These are phyloP conservation scores for Thaumetopoea pityocampa DNA, from an alignment of 1,140 invertebrate species.

Conservation along the genomic window DNA sequence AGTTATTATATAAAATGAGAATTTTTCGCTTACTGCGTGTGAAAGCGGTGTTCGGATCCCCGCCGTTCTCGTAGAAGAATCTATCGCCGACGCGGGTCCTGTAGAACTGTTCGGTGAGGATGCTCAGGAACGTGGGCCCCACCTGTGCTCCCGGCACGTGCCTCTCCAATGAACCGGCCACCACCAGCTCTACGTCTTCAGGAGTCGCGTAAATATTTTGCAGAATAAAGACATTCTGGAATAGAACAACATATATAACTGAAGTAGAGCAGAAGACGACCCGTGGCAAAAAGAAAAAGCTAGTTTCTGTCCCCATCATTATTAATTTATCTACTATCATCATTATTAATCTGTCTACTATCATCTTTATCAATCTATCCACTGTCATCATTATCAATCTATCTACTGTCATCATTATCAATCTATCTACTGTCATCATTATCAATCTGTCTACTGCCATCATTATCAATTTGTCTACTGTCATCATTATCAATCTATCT, in stretches of 20 bases:
- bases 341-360: no score
- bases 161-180: constrained; percentile 88
- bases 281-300: background rate
- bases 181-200: constrained; percentile 93
- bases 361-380: no score
- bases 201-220: constrained; percentile 80
- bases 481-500: no score
- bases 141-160: constrained; percentile 86
- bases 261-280: no score
- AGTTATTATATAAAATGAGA: background rate
- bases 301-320: background rate
- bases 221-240: constrained; percentile 81
- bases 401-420: no score
- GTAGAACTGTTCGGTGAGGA: constrained; percentile 93
- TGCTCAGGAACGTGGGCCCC: constrained; percentile 95
- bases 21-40: constrained; percentile 79
- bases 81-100: constrained; percentile 88
- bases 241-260: constrained; percentile 16
- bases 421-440: no score
- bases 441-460: no score
- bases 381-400: no score
- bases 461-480: no score
- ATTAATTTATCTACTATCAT: no score
- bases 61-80: constrained; percentile 88
- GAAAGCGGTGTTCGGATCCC: constrained; percentile 80